A percentile compares a stretch with the other conserved stretches of the same genome.
Evolutionary conservation across 1,140 invertebrate genomes (phyloP).

Genomic region (Drosophila varians): DNA sequence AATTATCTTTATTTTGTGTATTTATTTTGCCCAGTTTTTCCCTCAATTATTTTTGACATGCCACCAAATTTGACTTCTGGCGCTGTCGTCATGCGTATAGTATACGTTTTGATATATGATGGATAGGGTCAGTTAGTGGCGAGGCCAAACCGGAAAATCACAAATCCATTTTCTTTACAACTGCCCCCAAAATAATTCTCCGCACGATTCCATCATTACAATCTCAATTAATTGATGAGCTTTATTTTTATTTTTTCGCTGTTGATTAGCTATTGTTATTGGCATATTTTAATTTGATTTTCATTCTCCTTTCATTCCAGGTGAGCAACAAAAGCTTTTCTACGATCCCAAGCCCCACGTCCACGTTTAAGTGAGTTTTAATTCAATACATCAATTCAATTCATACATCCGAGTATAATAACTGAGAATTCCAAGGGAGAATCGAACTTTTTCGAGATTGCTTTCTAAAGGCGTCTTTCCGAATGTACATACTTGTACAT

Average conservation of each 20-base stretch:
- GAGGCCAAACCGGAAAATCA: neutral
- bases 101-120: slow-evolving; percentile 5
- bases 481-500: slow-evolving; percentile 36
- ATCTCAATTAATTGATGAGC: slow-evolving; percentile 3
- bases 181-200: neutral
- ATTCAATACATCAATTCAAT: neutral
- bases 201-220: slow-evolving; percentile 9
- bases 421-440: slow-evolving; percentile 16
- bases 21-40: slow-evolving; percentile 28
- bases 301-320: slow-evolving; percentile 15
- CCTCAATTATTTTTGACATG: slow-evolving; percentile 41
- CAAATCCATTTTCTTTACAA: neutral
- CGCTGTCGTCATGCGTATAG: slow-evolving; percentile 11
- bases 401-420: slow-evolving; percentile 8
- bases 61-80: slow-evolving; percentile 29
- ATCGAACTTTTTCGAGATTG: slow-evolving; percentile 17
- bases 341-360: neutral
- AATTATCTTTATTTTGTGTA: slow-evolving; percentile 36
- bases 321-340: slow-evolving; percentile 9
- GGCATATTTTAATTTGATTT: slow-evolving; percentile 7
- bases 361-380: slow-evolving; percentile 15
- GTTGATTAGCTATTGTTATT: neutral
- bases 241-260: neutral
- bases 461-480: slow-evolving; percentile 15
- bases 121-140: slow-evolving; percentile 18